Evolutionary conservation across 2,888 invertebrate species (phyloP), one percentile per base, ranked within the genome.

Genomic region (Pyrrhia umbra): DNA sequence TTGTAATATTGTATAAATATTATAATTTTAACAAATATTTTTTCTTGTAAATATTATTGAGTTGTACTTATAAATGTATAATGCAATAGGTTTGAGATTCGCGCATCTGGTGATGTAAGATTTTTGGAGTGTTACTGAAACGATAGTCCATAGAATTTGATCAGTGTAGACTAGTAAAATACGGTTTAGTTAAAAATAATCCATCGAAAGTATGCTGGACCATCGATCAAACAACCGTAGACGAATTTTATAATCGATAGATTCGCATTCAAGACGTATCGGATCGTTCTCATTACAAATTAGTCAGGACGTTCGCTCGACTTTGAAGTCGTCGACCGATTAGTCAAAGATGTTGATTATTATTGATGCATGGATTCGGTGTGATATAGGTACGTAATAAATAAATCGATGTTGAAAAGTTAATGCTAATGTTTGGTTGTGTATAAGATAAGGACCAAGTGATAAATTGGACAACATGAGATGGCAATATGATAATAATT

Each of bases 1-100:
- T 58, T 40, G 56, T 54, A 10, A 37, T 56, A 18, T 70, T 58
- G n/a, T n/a, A n/a, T n/a, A n/a, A 64, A 42, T 25, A 59, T 27
- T 46, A 57, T 45, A 10, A 15, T 42, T 27, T 40, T 3, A 39
- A 10, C 21, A 2, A 2, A 5, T 1, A 30, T 42, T 3, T 23
- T 37, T 21, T 18, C 54, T 34, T 59, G 23, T 55, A 21, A 34
- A 55, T 55, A 55, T 34, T 55, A 55, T 21, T 25, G 52, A 25
- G n/a, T 16, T 18, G 6, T 18, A n/a, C 18, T 27, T 2, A 25
- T n/a, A 27, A 20, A 9, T 39, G n/a, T 30, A 1, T n/a, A 5
- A 20, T n/a, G 15, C 1, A 2, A 5, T 15, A 20, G 43, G 2
- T 37, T 1, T 20, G 34, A 18, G 0, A 9, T 45, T 20, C 25